phyloP scores from a whole-genome alignment of 1,140 invertebrate genomes.

The Leptinotarsa defecta region DNA sequence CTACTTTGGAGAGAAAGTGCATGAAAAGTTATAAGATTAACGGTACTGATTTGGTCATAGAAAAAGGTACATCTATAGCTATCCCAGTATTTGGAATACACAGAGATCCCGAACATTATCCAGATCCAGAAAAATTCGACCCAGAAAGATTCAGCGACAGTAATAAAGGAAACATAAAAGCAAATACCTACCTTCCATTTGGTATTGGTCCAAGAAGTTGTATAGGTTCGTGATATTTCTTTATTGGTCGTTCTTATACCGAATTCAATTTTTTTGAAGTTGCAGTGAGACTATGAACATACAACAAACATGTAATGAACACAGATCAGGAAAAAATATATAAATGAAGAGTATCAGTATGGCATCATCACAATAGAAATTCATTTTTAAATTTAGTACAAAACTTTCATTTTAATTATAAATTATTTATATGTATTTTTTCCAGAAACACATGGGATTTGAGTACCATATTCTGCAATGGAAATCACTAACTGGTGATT shows the following conservation, averaged over 20 bases:
- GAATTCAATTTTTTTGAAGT: too few relatives aligned
- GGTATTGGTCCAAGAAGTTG: slow-evolving; percentile 59
- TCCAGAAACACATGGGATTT: too few relatives aligned
- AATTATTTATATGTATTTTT: too few relatives aligned
- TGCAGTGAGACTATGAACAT: too few relatives aligned
- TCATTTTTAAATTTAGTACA: too few relatives aligned
- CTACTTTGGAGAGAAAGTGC: slow-evolving; percentile 62
- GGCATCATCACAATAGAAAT: too few relatives aligned
- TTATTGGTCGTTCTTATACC: slow-evolving; percentile 54
- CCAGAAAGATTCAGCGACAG: slow-evolving; percentile 55
- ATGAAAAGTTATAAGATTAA: slow-evolving; percentile 62
- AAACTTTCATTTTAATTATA: too few relatives aligned
- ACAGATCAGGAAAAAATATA: too few relatives aligned
- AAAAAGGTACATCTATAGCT: slow-evolving; percentile 64
- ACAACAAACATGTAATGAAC: too few relatives aligned
- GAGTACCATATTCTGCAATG: too few relatives aligned
- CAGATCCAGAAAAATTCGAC: slow-evolving; percentile 60
- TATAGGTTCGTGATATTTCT: slow-evolving; percentile 53
- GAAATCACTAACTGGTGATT: too few relatives aligned
- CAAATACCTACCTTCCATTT: slow-evolving; percentile 61
- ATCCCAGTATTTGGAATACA: slow-evolving; percentile 66
- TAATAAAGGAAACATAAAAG: slow-evolving; percentile 46
- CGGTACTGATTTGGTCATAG: slow-evolving; percentile 62
- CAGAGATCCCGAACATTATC: slow-evolving; percentile 58
- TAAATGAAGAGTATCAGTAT: too few relatives aligned